Evolutionary conservation across 2,888 invertebrate genomes (phyloP).

Genomic region (Sphaerophoria taeniata): DNA sequence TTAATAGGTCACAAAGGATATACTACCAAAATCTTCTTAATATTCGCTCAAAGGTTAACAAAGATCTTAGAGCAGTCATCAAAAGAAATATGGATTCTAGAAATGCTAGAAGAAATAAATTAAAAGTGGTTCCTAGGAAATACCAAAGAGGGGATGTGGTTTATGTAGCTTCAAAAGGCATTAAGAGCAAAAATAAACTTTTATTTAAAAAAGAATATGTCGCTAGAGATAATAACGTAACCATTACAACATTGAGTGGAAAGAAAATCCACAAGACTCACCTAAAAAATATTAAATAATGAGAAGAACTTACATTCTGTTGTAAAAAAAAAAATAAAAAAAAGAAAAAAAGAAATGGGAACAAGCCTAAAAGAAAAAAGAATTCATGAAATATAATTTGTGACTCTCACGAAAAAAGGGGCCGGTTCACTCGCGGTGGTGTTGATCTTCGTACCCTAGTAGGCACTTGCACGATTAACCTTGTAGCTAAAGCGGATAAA

Average conservation of each 20-base stretch:
- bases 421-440: no score
- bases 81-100: no score
- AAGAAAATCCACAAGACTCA: conserved; percentile 16
- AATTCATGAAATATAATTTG: no score
- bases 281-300: conserved; percentile 1
- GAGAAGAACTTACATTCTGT: no score
- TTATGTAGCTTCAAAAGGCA: conserved; percentile 26
- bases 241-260: conserved; percentile 41
- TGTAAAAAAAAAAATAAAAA: neutral
- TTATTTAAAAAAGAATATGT: conserved; percentile 38
- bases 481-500: neutral
- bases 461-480: neutral
- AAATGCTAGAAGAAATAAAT: conserved; percentile 5
- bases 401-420: no score
- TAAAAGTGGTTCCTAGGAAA: neutral
- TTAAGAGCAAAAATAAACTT: conserved; percentile 47
- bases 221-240: conserved; percentile 35
- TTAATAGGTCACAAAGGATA: conserved; percentile 9
- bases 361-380: no score
- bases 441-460: no score
- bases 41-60: conserved; percentile 17
- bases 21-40: neutral
- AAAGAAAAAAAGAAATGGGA: no score
- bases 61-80: no score
- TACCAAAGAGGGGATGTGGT: conserved; percentile 6